Evolutionary conservation across 2,113 vertebrate genomes (phyloP), one percentile per base, ranked within the genome.

Genomic region (Poecilia latipinna): DNA sequence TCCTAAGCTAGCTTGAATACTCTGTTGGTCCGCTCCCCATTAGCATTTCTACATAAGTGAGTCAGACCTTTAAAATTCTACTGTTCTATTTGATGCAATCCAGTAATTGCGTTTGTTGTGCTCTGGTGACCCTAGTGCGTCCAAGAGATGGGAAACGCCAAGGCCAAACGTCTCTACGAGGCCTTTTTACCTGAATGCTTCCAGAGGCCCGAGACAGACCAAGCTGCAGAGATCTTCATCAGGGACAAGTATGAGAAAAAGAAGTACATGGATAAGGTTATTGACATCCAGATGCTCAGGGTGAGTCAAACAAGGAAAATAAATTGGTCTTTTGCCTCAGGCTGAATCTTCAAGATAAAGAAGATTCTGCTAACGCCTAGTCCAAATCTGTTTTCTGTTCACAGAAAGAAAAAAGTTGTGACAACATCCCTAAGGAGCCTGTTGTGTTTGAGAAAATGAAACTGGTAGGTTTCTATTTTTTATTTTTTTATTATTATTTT

Each of bases 211-310:
- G 97, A 99, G 63, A 97, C 96, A 29, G 98, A 99, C 88, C 98
- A 97, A 94, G 95, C 97, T 6, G 96, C 97, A 28, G 98, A 99
- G 85, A 91, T 88, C 82, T 99, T 99, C 91, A 98, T 99, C 85
- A 93, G 98, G 85, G 98, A 99, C 88, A 99, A 99, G 87, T 99
- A 99, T 0, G 98, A 99, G 31, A 99, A 96, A 93, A 99, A 98
- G 92, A 99, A 99, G 82, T 98, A 97, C 86, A 95, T 99, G 91
- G 97, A 99, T 93, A 96, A 96, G 76, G 97, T 97, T 82, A 95
- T 99, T 10, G 97, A 99, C 92, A 95, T 99, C 91, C 95, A 61
- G 42, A 90, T 95, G 1, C 96, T 97, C 51, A 96, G 95, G 94
- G 97, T 98, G 79, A 92, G 96, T 94, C 75, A 8, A 3, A 44